A percentile compares a stretch with the other conserved stretches of the same genome.
These are phyloP conservation scores for Drosophila conformis DNA, from an alignment of 2,888 invertebrate species.

Conservation along the genomic window DNA sequence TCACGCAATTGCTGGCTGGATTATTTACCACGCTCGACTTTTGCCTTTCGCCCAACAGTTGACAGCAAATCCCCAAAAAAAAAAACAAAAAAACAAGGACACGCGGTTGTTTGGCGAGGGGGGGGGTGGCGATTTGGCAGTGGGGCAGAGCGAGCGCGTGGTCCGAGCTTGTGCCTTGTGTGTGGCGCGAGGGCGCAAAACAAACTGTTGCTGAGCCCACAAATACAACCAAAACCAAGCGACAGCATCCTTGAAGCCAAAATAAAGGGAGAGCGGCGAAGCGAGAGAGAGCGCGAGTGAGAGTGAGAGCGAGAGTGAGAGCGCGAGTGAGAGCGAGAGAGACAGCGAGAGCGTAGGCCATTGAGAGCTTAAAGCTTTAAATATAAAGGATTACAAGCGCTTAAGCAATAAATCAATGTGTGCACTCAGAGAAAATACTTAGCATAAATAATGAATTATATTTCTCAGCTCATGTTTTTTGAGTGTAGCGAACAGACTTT, in stretches of 20 bases:
- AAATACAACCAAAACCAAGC: constrained; percentile 30
- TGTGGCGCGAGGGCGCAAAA: constrained; percentile 64
- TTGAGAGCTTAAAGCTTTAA: constrained; percentile 64
- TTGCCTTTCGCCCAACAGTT: constrained; percentile 14
- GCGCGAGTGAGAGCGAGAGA: constrained; percentile 11
- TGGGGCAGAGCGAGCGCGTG: constrained; percentile 12
- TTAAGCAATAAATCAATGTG: constrained; percentile 68
- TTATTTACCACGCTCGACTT: constrained; percentile 66
- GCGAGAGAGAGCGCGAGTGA: constrained; percentile 11
- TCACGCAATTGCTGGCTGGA: constrained; percentile 7
- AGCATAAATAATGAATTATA: no score
- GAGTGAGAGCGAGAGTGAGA: constrained; percentile 18
- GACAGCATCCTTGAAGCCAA: constrained; percentile 28
- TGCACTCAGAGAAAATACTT: neutral
- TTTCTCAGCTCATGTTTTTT: neutral
- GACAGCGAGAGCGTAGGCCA: constrained; percentile 33
- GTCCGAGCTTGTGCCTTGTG: constrained; percentile 55
- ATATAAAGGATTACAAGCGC: constrained; percentile 65
- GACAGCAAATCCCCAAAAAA: constrained; percentile 13
- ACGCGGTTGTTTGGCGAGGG: neutral
- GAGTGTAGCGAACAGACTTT: neutral
- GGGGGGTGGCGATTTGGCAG: constrained; percentile 2
- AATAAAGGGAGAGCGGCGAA: constrained; percentile 8
- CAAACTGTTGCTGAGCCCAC: constrained; percentile 78
- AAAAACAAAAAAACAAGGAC: neutral